These are phyloP conservation scores for Enteromius viviparus DNA, from an alignment of 2,797 vertebrate species.

Conservation along the genomic window DNA sequence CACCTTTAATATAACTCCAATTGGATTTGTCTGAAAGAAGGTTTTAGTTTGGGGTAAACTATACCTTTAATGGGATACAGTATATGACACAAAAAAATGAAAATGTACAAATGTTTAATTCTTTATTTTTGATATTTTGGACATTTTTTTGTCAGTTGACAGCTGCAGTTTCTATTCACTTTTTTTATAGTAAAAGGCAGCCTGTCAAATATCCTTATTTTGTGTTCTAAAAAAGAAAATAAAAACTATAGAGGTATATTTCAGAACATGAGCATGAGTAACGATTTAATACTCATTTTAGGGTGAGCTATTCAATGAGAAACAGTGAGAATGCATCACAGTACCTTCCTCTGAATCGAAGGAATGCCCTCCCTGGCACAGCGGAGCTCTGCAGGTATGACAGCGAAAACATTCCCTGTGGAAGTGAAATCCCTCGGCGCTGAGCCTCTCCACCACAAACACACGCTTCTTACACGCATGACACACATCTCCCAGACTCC, in stretches of 20 bases:
- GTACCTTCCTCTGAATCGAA: slow-evolving; percentile 91
- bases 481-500: slow-evolving; percentile 85
- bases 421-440: slow-evolving; percentile 92
- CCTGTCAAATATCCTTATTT: background rate
- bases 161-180: background rate
- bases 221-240: background rate
- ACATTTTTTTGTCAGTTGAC: background rate
- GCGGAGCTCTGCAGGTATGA: slow-evolving; percentile 81
- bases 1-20: too few relatives aligned
- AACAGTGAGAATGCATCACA: background rate
- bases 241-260: background rate
- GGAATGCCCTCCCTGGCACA: slow-evolving; percentile 87
- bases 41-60: background rate
- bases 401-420: slow-evolving; percentile 97
- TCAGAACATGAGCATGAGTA: background rate
- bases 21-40: too few relatives aligned
- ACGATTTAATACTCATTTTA: background rate
- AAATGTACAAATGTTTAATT: too few relatives aligned
- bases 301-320: background rate
- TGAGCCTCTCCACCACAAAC: slow-evolving; percentile 92
- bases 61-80: background rate
- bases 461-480: slow-evolving; percentile 90
- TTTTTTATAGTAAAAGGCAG: background rate
- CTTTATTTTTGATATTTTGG: background rate
- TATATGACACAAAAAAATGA: background rate